Evolutionary conservation across 2,113 vertebrate species (phyloP).

Genomic region (Nanger granti): DNA sequence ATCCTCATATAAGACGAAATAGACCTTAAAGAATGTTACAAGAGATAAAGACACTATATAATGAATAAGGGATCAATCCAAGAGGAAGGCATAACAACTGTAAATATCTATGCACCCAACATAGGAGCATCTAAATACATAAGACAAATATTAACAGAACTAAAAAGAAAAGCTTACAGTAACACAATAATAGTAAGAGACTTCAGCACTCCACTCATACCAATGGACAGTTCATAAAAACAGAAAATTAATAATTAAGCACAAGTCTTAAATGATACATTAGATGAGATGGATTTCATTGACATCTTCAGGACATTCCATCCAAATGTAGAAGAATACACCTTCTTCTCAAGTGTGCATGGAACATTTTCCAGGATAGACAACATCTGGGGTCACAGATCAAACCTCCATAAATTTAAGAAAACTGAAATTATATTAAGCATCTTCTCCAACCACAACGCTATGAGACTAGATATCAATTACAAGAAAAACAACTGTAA

Average conservation of each 20-base stretch:
- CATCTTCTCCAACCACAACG: neutral
- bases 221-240: neutral
- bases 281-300: neutral
- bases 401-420: neutral
- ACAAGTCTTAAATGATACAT: neutral
- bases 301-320: neutral
- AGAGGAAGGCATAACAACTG: neutral
- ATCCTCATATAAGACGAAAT: neutral
- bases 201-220: neutral
- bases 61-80: neutral
- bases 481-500: neutral
- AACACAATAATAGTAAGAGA: neutral
- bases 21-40: neutral
- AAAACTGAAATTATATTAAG: neutral
- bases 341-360: neutral
- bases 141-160: neutral
- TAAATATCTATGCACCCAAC: neutral
- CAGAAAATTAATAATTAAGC: neutral
- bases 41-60: neutral
- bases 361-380: neutral
- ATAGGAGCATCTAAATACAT: neutral
- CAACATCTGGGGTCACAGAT: neutral
- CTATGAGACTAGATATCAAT: neutral
- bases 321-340: neutral
- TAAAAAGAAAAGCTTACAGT: neutral